phyloP scores from a whole-genome alignment of 1,140 invertebrate genomes.

The Eueides isabella region DNA sequence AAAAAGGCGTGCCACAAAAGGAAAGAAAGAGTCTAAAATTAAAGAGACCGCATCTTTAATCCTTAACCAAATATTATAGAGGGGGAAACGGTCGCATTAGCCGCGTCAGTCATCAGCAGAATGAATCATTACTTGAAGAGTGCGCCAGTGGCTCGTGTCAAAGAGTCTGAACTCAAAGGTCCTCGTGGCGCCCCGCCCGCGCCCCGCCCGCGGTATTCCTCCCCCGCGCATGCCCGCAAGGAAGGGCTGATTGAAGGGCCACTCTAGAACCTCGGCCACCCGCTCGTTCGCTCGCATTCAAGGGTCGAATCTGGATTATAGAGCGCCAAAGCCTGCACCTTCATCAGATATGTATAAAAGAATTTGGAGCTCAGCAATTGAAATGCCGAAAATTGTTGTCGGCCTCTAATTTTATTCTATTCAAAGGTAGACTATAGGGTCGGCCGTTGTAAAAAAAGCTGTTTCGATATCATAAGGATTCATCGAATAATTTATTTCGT shows the following conservation, averaged over 20 bases:
- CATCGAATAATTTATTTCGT: conserved; percentile 39
- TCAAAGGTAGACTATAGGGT: conserved; percentile 45
- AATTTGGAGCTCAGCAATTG: conserved; percentile 69
- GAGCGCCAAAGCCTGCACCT: conserved; percentile 77
- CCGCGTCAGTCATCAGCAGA: conserved; percentile 79
- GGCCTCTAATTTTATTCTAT: conserved; percentile 63
- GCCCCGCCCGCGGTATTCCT: conserved; percentile 45
- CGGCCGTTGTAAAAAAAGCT: conserved; percentile 27
- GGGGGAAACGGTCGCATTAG: conserved; percentile 72
- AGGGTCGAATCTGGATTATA: conserved; percentile 80
- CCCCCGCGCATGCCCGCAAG: conserved; percentile 68
- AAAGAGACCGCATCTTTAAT: conserved; percentile 54
- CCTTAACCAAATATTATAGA: conserved; percentile 70
- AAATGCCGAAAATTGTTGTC: conserved; percentile 68
- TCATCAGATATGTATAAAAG: conserved; percentile 79
- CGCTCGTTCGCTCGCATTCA: conserved; percentile 80
- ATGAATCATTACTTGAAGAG: conserved; percentile 82
- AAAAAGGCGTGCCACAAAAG: conserved; percentile 19
- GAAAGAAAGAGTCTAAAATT: conserved; percentile 33
- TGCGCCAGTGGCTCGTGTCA: conserved; percentile 80
- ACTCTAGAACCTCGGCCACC: conserved; percentile 78
- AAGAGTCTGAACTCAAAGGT: conserved; percentile 79
- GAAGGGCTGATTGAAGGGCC: conserved; percentile 80
- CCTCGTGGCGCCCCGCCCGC: conserved; percentile 57
- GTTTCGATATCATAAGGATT: conserved; percentile 27